Conservation (phyloP, 2,797 vertebrate species). For the Brachyrhaphis roseni region DNA sequence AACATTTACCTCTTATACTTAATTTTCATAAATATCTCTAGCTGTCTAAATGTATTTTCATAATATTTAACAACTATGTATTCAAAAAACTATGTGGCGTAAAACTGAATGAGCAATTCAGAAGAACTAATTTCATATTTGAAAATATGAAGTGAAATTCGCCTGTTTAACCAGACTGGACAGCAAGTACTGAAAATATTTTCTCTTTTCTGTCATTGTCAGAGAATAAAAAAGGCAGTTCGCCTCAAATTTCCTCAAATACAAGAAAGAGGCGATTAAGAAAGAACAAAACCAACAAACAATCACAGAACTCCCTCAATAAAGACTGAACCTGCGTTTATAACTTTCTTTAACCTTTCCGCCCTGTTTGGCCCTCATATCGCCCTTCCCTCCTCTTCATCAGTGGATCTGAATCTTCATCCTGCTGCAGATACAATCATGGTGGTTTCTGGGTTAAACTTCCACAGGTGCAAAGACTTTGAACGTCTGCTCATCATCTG, state of each 20-base stretch:
- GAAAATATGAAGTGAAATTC: neutral
- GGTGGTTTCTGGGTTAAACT: conserved; percentile 46
- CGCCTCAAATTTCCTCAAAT: neutral
- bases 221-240: neutral
- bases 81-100: neutral
- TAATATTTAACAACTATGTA: neutral
- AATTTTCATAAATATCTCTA: neutral
- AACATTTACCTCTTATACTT: neutral
- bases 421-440: conserved; percentile 24
- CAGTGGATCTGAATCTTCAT: conserved; percentile 23
- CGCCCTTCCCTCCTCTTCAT: neutral
- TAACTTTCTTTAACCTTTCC: conserved; percentile 12
- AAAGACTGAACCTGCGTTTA: conserved; percentile 3
- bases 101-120: neutral
- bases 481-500: conserved; percentile 19
- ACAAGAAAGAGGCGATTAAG: neutral
- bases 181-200: neutral
- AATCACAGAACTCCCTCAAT: neutral
- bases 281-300: neutral
- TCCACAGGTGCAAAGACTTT: conserved; percentile 38
- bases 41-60: neutral
- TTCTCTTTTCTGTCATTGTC: neutral
- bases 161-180: neutral
- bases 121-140: fast-evolving
- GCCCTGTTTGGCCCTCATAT: conserved; percentile 27